Percentiles rank a stretch among this genome's conserved stretches.
phyloP scores from a whole-genome alignment of 2,888 invertebrate genomes.

The Leucophenga montana region DNA sequence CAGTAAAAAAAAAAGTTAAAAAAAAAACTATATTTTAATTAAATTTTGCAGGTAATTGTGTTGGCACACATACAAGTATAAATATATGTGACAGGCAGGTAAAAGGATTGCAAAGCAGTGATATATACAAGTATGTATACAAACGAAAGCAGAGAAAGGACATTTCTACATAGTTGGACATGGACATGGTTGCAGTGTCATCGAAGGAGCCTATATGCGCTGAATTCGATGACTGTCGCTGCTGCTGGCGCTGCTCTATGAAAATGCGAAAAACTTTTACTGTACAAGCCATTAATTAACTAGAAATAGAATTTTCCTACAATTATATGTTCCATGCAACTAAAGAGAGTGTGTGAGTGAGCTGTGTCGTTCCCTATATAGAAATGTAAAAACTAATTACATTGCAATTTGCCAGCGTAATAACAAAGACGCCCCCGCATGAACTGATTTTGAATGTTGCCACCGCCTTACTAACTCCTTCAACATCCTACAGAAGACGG shows the following conservation, averaged over 20 bases:
- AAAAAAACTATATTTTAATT: constrained; percentile 49
- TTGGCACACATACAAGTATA: constrained; percentile 24
- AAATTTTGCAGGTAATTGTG: background rate
- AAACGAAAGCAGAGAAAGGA: constrained; percentile 26
- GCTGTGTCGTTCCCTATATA: constrained; percentile 45
- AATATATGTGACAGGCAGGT: constrained; percentile 38
- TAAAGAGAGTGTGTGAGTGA: background rate
- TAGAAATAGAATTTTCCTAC: constrained; percentile 64
- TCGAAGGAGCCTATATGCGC: constrained; percentile 18
- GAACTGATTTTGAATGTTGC: too few species aligned
- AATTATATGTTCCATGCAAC: constrained; percentile 56
- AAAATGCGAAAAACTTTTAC: constrained; percentile 26
- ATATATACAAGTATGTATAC: background rate
- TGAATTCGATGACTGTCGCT: background rate
- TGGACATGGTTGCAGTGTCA: constrained; percentile 32
- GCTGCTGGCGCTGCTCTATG: background rate
- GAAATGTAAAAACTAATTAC: constrained; percentile 68
- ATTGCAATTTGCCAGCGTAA: constrained; percentile 62
- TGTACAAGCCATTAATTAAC: constrained; percentile 60
- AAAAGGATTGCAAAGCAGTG: constrained; percentile 21
- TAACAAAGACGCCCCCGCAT: constrained; percentile 20
- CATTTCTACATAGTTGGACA: constrained; percentile 36
- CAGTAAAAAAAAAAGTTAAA: constrained; percentile 24
- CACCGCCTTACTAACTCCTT: too few species aligned
- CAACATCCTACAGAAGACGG: constrained; percentile 16